Evolutionary conservation across 2,888 invertebrate species (phyloP), one percentile per base, ranked within the genome.

Genomic region (Leptothorax acervorum): DNA sequence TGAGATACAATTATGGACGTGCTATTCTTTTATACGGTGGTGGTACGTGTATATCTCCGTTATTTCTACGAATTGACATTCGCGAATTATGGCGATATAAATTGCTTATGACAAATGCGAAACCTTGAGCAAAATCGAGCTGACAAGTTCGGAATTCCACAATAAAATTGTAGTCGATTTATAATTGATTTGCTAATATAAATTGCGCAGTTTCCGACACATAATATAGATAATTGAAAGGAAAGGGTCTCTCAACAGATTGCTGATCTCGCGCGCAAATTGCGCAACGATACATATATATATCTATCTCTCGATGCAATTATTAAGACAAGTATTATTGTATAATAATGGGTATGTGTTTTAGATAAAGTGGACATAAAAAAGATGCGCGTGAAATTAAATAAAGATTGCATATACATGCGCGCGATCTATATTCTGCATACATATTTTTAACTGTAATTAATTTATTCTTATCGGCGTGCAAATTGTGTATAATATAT

Each of bases 1-100:
- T 63, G 31, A 86, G 39, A 62, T 71, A 76, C 51, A 18, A 51
- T 23, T 23, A 23, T n/a, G 18, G 3, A 65, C 42, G 18, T 51
- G 23, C 1, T 18, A 55, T 2, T 23, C 23, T 23, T 23, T 12
- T 28, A n/a, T n/a, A n/a, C n/a, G n/a, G n/a, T n/a, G n/a, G n/a
- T n/a, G n/a, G n/a, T 39, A 57, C 23, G 15, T 31, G 31, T 18
- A 1, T 70, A 23, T 23, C 23, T 23, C 23, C 45, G 42, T n/a
- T 48, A 18, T 31, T 75, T 2, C 9, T 35, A 35, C 11, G 15
- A 48, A 48, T 4, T 23, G 23, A 23, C 23, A 23, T 65, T 51
- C 5, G 11, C 15, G 48, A 45, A 35, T 45, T 48, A 23, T 23
- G 51, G 35, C 23, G 11, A 23, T 6, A 15, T 11, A 39, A 57